Base-by-base conservation (phyloP, 2,113 vertebrate species). In the Saccopteryx bilineata region DNA sequence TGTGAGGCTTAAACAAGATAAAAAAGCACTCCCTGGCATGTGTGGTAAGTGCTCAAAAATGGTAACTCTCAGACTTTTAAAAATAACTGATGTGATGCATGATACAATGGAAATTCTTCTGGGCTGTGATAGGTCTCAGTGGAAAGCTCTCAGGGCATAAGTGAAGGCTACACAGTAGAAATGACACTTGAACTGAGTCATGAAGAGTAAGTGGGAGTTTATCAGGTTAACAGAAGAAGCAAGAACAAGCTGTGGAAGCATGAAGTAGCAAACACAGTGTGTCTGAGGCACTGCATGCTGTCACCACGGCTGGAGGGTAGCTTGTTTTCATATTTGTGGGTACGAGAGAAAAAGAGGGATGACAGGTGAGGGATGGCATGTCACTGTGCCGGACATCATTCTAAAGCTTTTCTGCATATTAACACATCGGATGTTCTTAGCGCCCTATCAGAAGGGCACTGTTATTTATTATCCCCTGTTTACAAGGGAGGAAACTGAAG, bases 251-350 rank as follows among this genome's bases (percentile, higher is more conserved):
- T 39, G 52, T 56, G 15, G 46, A 14, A 63, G 33, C 12, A 21
- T 60, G 69, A 61, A 28, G 39, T 4, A 50, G 11, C 54, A 19
- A 50, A 13, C 1, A 9, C 0, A 13, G 17, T 26, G 19, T 56
- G 26, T 58, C 4, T 83, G 21, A 48, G n/a, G 23, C 24, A 48
- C 7, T 46, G 28, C 1, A 3, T 17, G 18, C 75, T 90, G 5
- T 19, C 10, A 0, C 4, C 17, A 2, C 1, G 68, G 13, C 1
- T 7, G 52, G 2, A 54, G 33, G 48, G 21, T 3, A 19, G 13
- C 3, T 3, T 14, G 7, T 61, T 21, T 48, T 61, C 2, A 17
- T 58, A 60, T 69, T 56, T 12, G 50, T 28, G 4, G 52, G 13
- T 26, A 2, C 13, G 33, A 54, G n/a, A 60, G 14, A 79, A 60